Evolutionary conservation across 2,888 invertebrate species (phyloP).

Genomic region (Bhutanitis thaidina): DNA sequence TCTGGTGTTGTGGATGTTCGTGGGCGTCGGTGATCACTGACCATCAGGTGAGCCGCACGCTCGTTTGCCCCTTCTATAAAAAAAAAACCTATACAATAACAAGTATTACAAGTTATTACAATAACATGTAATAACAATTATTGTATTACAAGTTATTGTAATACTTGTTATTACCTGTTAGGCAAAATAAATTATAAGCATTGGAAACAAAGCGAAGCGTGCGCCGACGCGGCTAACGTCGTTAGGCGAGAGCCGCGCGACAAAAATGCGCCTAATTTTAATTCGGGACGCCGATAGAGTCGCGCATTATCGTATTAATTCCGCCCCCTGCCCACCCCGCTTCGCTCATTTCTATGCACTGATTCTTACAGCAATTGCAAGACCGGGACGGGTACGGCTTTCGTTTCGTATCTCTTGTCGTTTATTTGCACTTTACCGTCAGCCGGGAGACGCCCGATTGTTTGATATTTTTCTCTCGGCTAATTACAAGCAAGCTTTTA

Average conservation of each 20-base stretch:
- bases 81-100: no score
- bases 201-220: slow-evolving; percentile 9
- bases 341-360: slow-evolving; percentile 14
- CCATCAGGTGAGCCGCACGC: no score
- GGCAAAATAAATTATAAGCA: neutral
- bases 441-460: neutral
- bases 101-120: no score
- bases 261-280: slow-evolving; percentile 68
- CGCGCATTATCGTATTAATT: slow-evolving; percentile 49
- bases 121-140: no score
- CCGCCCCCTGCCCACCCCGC: slow-evolving; percentile 36
- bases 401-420: neutral
- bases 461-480: neutral
- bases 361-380: slow-evolving; percentile 7
- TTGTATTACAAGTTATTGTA: no score
- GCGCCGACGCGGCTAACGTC: slow-evolving; percentile 44
- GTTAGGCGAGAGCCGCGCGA: slow-evolving; percentile 45
- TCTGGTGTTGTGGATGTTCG: no score
- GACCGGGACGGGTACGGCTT: no score
- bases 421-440: slow-evolving; percentile 2
- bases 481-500: no score
- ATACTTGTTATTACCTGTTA: no score
- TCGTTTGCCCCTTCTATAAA: no score
- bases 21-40: no score
- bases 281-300: slow-evolving; percentile 40